Percentiles rank a stretch among this genome's conserved stretches.
Conservation (phyloP, 2,797 vertebrate genomes). For the Peromyscus aztecus region DNA sequence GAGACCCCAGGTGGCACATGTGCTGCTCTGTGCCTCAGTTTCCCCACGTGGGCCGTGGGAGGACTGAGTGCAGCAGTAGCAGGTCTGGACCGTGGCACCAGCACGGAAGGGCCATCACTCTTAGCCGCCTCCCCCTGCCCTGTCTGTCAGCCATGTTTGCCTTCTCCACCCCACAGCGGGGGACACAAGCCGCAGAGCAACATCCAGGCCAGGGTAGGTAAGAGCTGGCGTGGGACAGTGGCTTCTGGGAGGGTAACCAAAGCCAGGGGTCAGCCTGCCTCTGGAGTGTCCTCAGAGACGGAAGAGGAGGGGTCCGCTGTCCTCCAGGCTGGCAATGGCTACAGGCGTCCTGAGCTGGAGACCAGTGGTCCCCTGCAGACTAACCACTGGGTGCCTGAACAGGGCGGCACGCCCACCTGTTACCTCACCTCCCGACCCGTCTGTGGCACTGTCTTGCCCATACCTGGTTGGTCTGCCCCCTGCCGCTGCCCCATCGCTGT, state of each 20-base stretch:
- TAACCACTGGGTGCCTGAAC: not conserved
- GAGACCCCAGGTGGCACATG: not conserved
- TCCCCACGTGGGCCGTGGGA: conserved; percentile 48
- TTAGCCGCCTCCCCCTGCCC: not conserved
- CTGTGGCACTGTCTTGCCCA: not conserved
- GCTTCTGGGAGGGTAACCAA: not conserved
- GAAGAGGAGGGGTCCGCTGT: not conserved
- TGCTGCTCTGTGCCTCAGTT: conserved; percentile 16
- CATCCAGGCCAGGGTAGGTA: not conserved
- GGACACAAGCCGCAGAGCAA: not conserved
- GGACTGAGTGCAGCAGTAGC: not conserved
- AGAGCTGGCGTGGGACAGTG: not conserved
- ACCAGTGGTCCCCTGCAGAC: not conserved
- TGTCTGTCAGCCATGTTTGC: not conserved
- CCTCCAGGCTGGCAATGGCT: not conserved
- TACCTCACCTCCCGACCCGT: not conserved
- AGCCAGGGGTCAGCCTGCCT: not conserved
- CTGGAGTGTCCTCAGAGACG: not conserved
- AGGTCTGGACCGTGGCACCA: not conserved
- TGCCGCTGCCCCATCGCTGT: not conserved
- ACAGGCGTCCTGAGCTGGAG: not conserved
- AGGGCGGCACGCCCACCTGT: not conserved
- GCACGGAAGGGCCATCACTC: not conserved
- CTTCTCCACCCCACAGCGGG: not conserved
- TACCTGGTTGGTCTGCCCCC: not conserved